These are phyloP conservation scores for Ophiodon elongatus DNA, from an alignment of 2,113 vertebrate species.

Conservation along the genomic window DNA sequence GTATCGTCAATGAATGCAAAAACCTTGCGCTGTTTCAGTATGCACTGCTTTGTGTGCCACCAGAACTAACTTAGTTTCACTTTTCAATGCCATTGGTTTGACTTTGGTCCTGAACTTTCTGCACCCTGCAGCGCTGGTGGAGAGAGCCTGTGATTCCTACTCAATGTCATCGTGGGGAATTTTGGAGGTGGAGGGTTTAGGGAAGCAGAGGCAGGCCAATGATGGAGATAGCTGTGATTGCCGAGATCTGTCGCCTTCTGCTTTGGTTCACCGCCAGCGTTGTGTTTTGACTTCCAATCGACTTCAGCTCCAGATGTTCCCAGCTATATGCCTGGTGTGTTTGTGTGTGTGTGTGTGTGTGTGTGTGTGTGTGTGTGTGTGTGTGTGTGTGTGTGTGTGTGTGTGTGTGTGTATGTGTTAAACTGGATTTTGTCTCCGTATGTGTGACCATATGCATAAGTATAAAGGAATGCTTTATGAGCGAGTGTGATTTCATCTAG, in stretches of 20 bases:
- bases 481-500: slow-evolving; percentile 20
- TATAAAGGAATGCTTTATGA: slow-evolving; percentile 4
- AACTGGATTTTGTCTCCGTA: slow-evolving; percentile 17
- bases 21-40: background rate
- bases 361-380: too few species aligned
- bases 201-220: slow-evolving; percentile 41
- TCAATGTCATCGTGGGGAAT: slow-evolving; percentile 75
- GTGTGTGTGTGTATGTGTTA: slow-evolving; percentile 36
- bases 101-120: slow-evolving; percentile 55
- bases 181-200: slow-evolving; percentile 34
- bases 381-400: too few species aligned
- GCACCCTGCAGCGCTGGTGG: slow-evolving; percentile 40
- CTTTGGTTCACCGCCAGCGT: slow-evolving; percentile 65
- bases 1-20: background rate
- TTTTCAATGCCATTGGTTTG: slow-evolving; percentile 52
- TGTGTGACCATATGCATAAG: slow-evolving; percentile 42
- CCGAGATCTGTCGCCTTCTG: slow-evolving; percentile 69
- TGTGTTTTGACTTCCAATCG: slow-evolving; percentile 77
- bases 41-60: background rate
- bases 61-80: slow-evolving; percentile 39
- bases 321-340: slow-evolving; percentile 49
- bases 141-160: slow-evolving; percentile 51
- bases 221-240: slow-evolving; percentile 59
- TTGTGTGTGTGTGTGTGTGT: slow-evolving; percentile 37
- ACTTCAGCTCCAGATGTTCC: slow-evolving; percentile 84